These are phyloP conservation scores for Bruchidius siliquastri DNA, from an alignment of 2,888 invertebrate species.

Conservation along the genomic window DNA sequence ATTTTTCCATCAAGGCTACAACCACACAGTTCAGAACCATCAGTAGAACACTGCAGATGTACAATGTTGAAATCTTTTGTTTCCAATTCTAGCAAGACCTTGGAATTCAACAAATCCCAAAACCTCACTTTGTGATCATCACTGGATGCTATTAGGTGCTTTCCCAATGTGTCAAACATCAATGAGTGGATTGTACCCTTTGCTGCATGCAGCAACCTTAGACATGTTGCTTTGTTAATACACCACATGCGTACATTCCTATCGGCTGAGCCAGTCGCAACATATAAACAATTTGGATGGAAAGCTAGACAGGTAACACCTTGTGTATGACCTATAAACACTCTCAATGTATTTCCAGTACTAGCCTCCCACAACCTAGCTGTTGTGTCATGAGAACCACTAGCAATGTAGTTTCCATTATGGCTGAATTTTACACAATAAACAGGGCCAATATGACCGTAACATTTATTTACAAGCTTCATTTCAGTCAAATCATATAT, in stretches of 20 bases:
- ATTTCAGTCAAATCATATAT: slow-evolving; percentile 37
- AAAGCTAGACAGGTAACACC: slow-evolving; percentile 87
- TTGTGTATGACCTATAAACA: slow-evolving; percentile 83
- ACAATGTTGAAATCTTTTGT: slow-evolving; percentile 62
- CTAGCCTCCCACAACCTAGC: slow-evolving; percentile 79
- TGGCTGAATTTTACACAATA: slow-evolving; percentile 78
- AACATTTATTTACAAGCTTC: slow-evolving; percentile 38
- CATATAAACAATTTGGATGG: slow-evolving; percentile 86
- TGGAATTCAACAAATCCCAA: slow-evolving; percentile 68
- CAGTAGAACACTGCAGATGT: slow-evolving; percentile 58
- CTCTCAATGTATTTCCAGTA: slow-evolving; percentile 73
- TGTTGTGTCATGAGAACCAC: slow-evolving; percentile 76
- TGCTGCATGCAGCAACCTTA: slow-evolving; percentile 76
- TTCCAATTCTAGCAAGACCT: slow-evolving; percentile 59
- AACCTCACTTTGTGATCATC: slow-evolving; percentile 67
- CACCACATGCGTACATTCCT: slow-evolving; percentile 84
- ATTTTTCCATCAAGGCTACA: slow-evolving; percentile 63
- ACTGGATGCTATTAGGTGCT: slow-evolving; percentile 78
- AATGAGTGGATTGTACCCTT: slow-evolving; percentile 70
- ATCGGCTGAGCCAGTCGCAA: slow-evolving; percentile 89
- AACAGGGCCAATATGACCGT: slow-evolving; percentile 84
- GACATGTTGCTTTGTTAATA: slow-evolving; percentile 73
- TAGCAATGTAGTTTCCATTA: slow-evolving; percentile 66
- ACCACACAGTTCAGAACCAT: slow-evolving; percentile 60
- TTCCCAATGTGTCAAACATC: slow-evolving; percentile 81